Percentiles rank a stretch among this genome's conserved stretches.
phyloP scores from a whole-genome alignment of 2,888 invertebrate genomes.

The Tuberolachnus salignus region DNA sequence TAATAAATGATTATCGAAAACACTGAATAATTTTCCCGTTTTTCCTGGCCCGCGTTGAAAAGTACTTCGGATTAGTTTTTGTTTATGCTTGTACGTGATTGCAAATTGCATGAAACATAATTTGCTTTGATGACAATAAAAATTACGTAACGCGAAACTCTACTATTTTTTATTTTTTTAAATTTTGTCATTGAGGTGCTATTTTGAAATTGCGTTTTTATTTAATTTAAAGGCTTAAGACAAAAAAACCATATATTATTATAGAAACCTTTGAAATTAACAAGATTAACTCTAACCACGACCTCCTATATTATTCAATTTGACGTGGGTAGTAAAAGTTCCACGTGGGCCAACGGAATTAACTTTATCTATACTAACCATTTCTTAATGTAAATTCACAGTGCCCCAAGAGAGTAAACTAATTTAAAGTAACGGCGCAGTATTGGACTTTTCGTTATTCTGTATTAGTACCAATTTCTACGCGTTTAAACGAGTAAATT shows the following conservation, averaged over 20 bases:
- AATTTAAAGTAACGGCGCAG: conserved; percentile 28
- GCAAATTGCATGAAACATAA: too few species aligned
- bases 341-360: not conserved
- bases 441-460: conserved; percentile 6
- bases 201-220: too few species aligned
- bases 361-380: not conserved
- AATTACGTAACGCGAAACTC: too few species aligned
- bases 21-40: too few species aligned
- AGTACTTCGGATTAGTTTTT: not conserved
- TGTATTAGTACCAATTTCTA: not conserved
- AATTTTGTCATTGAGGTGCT: too few species aligned
- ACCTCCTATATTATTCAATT: not conserved
- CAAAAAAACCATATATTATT: not conserved
- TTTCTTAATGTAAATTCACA: not conserved
- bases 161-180: not conserved
- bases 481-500: not conserved
- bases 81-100: too few species aligned
- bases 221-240: too few species aligned
- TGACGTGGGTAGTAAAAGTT: not conserved
- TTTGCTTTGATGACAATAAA: too few species aligned
- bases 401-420: conserved; percentile 18
- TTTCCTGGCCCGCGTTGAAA: too few species aligned
- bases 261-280: not conserved
- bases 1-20: too few species aligned
- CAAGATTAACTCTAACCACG: not conserved